Percentiles rank a stretch among this genome's conserved stretches.
These are phyloP conservation scores for Ptychoptera albimana DNA, from an alignment of 2,888 invertebrate species.

Conservation along the genomic window DNA sequence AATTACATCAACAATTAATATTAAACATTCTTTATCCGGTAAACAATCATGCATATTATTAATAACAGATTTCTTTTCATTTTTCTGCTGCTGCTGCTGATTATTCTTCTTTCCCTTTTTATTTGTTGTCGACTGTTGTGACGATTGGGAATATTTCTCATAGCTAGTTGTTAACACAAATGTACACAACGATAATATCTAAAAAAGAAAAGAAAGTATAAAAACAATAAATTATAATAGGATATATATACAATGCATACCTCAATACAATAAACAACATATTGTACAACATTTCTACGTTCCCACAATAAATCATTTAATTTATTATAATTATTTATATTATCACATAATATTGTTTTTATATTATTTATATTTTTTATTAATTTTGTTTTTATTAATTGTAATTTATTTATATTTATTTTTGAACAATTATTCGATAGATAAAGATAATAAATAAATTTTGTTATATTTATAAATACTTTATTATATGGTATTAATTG, in stretches of 20 bases:
- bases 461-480: slow-evolving; percentile 25
- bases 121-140: slow-evolving; percentile 13
- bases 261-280: slow-evolving; percentile 43
- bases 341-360: slow-evolving; percentile 20
- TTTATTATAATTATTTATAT: slow-evolving; percentile 28
- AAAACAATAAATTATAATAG: neutral
- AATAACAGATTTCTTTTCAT: slow-evolving; percentile 13
- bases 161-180: slow-evolving; percentile 26
- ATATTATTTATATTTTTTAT: slow-evolving; percentile 21
- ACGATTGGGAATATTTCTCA: slow-evolving; percentile 18
- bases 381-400: slow-evolving; percentile 18
- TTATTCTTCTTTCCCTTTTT: slow-evolving; percentile 14
- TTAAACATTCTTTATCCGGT: slow-evolving; percentile 24
- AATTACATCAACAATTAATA: slow-evolving; percentile 24
- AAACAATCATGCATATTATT: slow-evolving; percentile 11
- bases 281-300: slow-evolving; percentile 36
- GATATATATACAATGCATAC: slow-evolving; percentile 25
- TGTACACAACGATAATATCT: slow-evolving; percentile 28
- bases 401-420: slow-evolving; percentile 13
- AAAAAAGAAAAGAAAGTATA: slow-evolving; percentile 5
- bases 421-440: slow-evolving; percentile 14
- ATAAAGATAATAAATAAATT: slow-evolving; percentile 26
- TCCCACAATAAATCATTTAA: slow-evolving; percentile 31
- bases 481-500: slow-evolving; percentile 27
- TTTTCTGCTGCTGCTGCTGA: slow-evolving; percentile 16